Base-by-base conservation (phyloP, 2,888 invertebrate genomes). In the Junonia oenone region DNA sequence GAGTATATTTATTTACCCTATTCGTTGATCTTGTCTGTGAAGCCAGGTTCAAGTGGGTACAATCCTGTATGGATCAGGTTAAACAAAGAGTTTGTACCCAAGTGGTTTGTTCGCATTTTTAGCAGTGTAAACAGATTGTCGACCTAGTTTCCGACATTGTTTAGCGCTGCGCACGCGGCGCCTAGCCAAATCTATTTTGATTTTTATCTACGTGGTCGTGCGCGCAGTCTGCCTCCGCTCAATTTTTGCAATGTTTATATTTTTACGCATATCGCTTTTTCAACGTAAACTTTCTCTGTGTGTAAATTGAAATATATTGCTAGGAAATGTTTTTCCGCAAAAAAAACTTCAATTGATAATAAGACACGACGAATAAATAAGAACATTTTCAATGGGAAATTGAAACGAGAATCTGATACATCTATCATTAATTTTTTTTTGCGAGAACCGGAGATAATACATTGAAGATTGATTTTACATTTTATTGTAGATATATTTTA, bases 131-230 rank as follows among this genome's bases (percentile, higher is more conserved):
- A 83, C 83, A 83, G 77, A 78, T 69, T 71, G 77, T 71, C 83
- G 88, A 88, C 88, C 88, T 74, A 88, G 73, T 87, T 88, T 83
- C 78, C 77, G 75, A 80, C 78, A 85, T 87, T 84, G 85, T 83
- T 81, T 69, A 71, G 74, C 59, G 61, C 59, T 61, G 56, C 59
- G 59, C 69, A 68, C 77, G 78, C 74, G 86, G 87, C 84, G 83
- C 78, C 67, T 78, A 77, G 88, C 88, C 88, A 88, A 87, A 74
- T 87, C 88, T 88, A 88, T 88, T 88, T 88, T 72, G 68, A 82
- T 77, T 79, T 84, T 83, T 81, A 84, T 81, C 81, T 84, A 76
- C 81, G 81, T 72, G 78, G 65, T 68, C 68, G 67, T 64, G 68
- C 72, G 68, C 77, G 75, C 75, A 68, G 77, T 80, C 78, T 78